Percentiles rank a stretch among this genome's conserved stretches.
Conservation (phyloP, 2,797 vertebrate genomes). For the Ispidina picta region DNA sequence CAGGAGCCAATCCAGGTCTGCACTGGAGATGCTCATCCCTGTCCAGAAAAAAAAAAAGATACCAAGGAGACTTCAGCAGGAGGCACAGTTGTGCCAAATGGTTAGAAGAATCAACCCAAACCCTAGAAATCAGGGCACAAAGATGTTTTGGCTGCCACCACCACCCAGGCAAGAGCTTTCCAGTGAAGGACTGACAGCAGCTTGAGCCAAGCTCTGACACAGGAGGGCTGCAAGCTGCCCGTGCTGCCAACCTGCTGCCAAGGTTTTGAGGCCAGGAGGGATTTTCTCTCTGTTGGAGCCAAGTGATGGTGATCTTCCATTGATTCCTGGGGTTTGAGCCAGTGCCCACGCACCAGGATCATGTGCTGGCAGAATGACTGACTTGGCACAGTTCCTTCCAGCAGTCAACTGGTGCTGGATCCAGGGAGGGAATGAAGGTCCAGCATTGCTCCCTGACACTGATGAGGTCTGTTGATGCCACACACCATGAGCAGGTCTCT, state of each 20-base stretch:
- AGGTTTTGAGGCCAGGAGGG: neutral
- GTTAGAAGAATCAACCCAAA: neutral
- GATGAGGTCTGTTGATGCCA: neutral
- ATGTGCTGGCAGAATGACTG: neutral
- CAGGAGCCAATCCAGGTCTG: neutral
- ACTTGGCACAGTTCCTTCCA: fast-evolving
- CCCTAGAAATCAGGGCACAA: neutral
- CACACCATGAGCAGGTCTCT: fast-evolving
- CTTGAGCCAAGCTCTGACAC: neutral
- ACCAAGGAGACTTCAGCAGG: fast-evolving
- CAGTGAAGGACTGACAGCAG: fast-evolving
- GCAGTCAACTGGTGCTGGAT: neutral
- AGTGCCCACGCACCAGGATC: neutral
- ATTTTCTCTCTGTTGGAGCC: neutral
- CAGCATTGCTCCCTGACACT: neutral
- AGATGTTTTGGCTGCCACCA: neutral
- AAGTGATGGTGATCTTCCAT: neutral
- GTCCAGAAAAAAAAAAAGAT: neutral
- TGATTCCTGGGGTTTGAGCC: neutral
- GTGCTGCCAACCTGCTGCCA: neutral
- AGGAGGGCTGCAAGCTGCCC: neutral
- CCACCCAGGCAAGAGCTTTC: neutral
- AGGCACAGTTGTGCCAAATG: neutral
- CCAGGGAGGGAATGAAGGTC: neutral
- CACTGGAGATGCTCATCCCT: neutral